Conservation (phyloP, 2,113 vertebrate species). For the Lepisosteus osseus region DNA sequence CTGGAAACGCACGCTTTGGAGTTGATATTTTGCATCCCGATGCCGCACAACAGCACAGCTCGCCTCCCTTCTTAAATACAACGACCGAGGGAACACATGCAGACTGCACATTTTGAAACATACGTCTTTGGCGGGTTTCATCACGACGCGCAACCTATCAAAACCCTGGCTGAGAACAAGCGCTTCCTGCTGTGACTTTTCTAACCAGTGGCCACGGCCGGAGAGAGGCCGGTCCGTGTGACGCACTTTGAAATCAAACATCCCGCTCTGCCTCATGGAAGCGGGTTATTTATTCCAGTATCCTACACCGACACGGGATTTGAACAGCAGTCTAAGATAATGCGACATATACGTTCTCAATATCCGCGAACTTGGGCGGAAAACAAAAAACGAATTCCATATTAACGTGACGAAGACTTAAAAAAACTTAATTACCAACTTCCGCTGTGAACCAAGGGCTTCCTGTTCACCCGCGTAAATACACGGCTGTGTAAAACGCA, state of each 20-base stretch:
- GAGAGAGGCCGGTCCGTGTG: background rate
- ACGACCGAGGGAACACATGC: no score
- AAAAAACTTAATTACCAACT: conserved; percentile 9
- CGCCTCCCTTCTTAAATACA: no score
- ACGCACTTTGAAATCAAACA: conserved; percentile 17
- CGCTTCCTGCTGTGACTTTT: background rate
- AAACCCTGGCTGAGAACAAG: background rate
- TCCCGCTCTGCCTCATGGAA: conserved; percentile 5
- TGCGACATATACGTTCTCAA: background rate
- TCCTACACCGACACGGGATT: background rate
- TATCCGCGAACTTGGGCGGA: no score
- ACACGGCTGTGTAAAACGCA: background rate
- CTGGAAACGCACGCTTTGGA: no score
- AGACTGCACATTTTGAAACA: background rate
- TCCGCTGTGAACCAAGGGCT: conserved; percentile 2
- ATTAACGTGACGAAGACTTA: background rate
- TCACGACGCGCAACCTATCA: background rate
- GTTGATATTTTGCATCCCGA: no score
- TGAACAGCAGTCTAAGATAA: background rate
- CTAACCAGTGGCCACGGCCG: background rate
- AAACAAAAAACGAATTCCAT: background rate
- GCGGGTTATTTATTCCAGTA: background rate
- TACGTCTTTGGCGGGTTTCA: background rate
- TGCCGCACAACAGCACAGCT: no score
- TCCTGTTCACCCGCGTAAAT: background rate